phyloP scores from a whole-genome alignment of 2,113 vertebrate species.

The Poicephalus gulielmi region DNA sequence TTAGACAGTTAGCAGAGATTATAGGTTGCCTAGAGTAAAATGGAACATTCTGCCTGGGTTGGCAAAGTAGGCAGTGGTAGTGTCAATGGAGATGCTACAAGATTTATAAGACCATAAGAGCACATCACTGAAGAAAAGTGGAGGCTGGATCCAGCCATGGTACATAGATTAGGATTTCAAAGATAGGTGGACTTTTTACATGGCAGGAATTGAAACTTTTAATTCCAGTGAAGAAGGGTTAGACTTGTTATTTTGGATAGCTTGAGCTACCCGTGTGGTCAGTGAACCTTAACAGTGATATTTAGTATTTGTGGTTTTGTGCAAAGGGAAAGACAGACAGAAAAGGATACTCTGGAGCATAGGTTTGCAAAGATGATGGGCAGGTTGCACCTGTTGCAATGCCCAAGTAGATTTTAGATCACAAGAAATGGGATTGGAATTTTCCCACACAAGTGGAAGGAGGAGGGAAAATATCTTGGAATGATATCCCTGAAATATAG shows the following conservation, averaged over 20 bases:
- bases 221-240: background rate
- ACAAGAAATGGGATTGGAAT: background rate
- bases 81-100: background rate
- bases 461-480: background rate
- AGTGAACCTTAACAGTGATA: background rate
- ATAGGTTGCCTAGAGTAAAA: background rate
- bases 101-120: background rate
- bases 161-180: background rate
- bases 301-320: background rate
- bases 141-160: background rate
- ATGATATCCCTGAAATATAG: background rate
- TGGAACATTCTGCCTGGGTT: background rate
- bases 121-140: background rate
- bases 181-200: background rate
- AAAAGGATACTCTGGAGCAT: background rate
- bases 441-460: background rate
- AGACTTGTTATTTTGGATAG: background rate
- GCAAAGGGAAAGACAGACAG: background rate
- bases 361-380: background rate
- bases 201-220: background rate
- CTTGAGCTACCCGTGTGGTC: background rate
- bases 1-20: background rate
- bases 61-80: background rate
- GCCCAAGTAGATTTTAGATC: background rate
- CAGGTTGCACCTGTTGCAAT: background rate